Conservation (phyloP, 2,113 vertebrate genomes). For the Crotalus viridis region DNA sequence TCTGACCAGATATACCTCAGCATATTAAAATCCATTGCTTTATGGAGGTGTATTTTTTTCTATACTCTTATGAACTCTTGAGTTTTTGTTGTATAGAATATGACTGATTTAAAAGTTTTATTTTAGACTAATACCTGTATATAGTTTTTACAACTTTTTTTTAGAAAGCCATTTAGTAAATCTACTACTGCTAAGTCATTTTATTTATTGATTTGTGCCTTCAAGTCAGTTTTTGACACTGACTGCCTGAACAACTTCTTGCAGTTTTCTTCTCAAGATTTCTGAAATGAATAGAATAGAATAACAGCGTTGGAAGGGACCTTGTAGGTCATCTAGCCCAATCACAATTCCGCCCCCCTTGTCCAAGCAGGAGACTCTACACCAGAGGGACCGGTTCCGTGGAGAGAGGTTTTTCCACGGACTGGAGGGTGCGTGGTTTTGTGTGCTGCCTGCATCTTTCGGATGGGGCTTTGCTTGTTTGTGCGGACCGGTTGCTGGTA, state of each 20-base stretch:
- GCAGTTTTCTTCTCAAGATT: neutral
- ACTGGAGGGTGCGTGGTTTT: too few species aligned
- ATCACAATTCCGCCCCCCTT: too few species aligned
- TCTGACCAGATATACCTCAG: neutral
- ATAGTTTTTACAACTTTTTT: neutral
- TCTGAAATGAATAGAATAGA: neutral
- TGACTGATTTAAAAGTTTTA: neutral
- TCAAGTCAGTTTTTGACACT: neutral
- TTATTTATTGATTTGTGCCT: neutral
- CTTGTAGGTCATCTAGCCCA: too few species aligned
- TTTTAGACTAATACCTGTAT: neutral
- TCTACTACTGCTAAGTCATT: neutral
- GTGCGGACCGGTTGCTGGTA: too few species aligned
- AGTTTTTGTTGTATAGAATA: neutral
- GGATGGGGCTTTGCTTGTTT: too few species aligned
- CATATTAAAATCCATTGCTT: neutral
- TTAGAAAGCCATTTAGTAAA: neutral
- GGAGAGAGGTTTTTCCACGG: too few species aligned
- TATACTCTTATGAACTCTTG: neutral
- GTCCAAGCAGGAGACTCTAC: too few species aligned
- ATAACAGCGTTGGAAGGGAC: too few species aligned
- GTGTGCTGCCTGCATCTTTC: too few species aligned
- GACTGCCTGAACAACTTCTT: neutral
- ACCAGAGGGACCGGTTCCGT: too few species aligned
- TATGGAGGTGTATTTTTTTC: neutral